phyloP scores from a whole-genome alignment of 2,888 invertebrate species.

The Synanthedon tipuliformis region DNA sequence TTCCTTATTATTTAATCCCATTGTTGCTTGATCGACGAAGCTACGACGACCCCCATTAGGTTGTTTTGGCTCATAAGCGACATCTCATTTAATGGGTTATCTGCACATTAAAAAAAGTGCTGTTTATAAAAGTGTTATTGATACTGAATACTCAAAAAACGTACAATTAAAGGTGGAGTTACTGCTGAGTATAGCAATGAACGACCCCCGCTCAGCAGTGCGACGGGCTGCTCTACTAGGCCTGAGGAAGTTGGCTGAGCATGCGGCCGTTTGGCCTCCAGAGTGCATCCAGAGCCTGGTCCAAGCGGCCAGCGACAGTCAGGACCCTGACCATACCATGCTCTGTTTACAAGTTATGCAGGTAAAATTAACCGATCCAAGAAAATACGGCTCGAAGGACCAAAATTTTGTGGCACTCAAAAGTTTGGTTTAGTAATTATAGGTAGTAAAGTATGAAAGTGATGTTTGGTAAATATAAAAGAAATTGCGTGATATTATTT shows the following conservation, averaged over 20 bases:
- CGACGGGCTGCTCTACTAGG: conserved; percentile 49
- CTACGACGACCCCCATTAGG: too few relatives aligned
- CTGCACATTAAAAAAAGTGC: too few relatives aligned
- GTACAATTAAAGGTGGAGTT: conserved; percentile 41
- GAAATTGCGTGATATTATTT: too few relatives aligned
- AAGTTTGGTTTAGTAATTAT: too few relatives aligned
- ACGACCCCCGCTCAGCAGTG: conserved; percentile 48
- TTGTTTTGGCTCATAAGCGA: too few relatives aligned
- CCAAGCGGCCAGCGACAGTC: conserved; percentile 27
- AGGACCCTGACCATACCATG: conserved; percentile 39
- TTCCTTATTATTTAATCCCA: too few relatives aligned
- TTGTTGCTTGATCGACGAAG: too few relatives aligned
- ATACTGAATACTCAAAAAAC: not conserved
- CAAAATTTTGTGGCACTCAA: too few relatives aligned
- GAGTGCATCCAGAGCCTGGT: conserved; percentile 38
- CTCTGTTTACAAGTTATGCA: conserved; percentile 55
- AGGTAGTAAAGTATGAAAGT: too few relatives aligned
- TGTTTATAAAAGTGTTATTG: conserved; percentile 57
- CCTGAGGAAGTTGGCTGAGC: conserved; percentile 38
- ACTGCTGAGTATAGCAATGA: conserved; percentile 45
- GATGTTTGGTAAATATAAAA: too few relatives aligned
- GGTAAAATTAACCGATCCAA: conserved; percentile 16
- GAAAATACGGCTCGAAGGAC: too few relatives aligned
- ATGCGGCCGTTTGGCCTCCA: conserved; percentile 53
- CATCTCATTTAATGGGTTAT: too few relatives aligned